Percentiles rank a stretch among this genome's conserved stretches.
phyloP scores from a whole-genome alignment of 2,113 vertebrate genomes.

The Oryzias curvinotus region DNA sequence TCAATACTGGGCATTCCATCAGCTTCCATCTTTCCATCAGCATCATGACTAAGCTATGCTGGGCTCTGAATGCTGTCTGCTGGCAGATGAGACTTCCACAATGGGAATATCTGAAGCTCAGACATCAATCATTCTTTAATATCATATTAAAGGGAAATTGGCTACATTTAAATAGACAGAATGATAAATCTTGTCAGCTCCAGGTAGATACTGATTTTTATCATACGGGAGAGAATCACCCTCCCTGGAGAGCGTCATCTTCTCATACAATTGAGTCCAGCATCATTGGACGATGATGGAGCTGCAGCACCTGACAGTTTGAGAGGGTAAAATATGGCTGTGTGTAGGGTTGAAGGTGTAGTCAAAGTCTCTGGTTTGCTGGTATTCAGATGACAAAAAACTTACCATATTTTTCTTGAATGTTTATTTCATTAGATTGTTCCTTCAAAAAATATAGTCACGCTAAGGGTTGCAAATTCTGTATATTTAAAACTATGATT shows the following conservation, averaged over 20 bases:
- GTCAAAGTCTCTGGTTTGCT: constrained; percentile 43
- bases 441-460: neutral
- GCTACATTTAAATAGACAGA: constrained; percentile 75
- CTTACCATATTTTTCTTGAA: neutral
- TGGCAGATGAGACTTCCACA: constrained; percentile 34
- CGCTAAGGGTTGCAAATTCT: neutral
- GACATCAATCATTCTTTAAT: constrained; percentile 80
- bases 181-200: constrained; percentile 71
- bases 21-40: constrained; percentile 20
- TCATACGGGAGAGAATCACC: constrained; percentile 53
- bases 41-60: constrained; percentile 23
- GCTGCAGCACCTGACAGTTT: constrained; percentile 39
- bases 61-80: constrained; percentile 42
- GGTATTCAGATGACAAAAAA: neutral
- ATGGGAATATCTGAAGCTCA: constrained; percentile 35
- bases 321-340: constrained; percentile 55
- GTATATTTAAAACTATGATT: neutral
- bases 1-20: constrained; percentile 78
- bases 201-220: constrained; percentile 57
- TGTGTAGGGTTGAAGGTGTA: constrained; percentile 69
- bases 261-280: constrained; percentile 53
- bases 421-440: neutral
- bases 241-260: constrained; percentile 64
- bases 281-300: constrained; percentile 68
- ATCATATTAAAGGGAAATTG: constrained; percentile 79